phyloP scores from a whole-genome alignment of 2,797 vertebrate genomes.

The Poliocrania exsul region DNA sequence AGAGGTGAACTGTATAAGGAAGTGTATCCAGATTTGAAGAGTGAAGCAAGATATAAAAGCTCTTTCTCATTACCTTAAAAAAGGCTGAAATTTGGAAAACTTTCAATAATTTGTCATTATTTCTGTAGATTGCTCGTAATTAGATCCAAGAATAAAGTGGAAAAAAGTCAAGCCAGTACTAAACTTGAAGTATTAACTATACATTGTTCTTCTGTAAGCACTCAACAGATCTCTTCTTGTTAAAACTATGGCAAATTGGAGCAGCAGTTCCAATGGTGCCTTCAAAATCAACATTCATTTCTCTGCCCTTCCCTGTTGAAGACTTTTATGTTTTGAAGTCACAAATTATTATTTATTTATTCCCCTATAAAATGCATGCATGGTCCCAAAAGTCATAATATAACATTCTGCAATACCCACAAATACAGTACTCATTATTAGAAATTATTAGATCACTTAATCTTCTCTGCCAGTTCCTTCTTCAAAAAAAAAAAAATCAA shows the following conservation, averaged over 20 bases:
- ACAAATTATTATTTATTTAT: slow-evolving; percentile 71
- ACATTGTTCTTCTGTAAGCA: slow-evolving; percentile 35
- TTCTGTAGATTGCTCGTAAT: slow-evolving; percentile 52
- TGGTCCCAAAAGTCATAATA: slow-evolving; percentile 42
- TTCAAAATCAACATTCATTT: slow-evolving; percentile 52
- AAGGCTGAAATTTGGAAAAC: slow-evolving; percentile 37
- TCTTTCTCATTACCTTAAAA: not conserved
- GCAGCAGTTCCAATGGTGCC: not conserved
- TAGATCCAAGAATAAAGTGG: slow-evolving; percentile 57
- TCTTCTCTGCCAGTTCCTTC: slow-evolving; percentile 46
- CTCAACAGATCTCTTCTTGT: slow-evolving; percentile 53
- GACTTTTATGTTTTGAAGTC: slow-evolving; percentile 58
- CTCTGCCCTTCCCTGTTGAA: slow-evolving; percentile 17
- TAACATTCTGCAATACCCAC: slow-evolving; percentile 20
- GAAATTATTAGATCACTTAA: slow-evolving; percentile 72
- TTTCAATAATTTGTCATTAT: slow-evolving; percentile 58
- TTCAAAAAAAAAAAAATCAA: not conserved
- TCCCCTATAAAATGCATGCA: slow-evolving; percentile 57
- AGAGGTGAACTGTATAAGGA: slow-evolving; percentile 10
- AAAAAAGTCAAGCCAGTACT: slow-evolving; percentile 51
- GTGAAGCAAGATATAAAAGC: not conserved
- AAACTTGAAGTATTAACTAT: slow-evolving; percentile 58
- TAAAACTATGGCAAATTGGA: slow-evolving; percentile 56
- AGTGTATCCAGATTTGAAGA: slow-evolving; percentile 7
- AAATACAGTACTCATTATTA: slow-evolving; percentile 54